Percentiles rank a stretch among this genome's conserved stretches.
Conservation (phyloP, 2,888 invertebrate species). For the Erynnis tages region DNA sequence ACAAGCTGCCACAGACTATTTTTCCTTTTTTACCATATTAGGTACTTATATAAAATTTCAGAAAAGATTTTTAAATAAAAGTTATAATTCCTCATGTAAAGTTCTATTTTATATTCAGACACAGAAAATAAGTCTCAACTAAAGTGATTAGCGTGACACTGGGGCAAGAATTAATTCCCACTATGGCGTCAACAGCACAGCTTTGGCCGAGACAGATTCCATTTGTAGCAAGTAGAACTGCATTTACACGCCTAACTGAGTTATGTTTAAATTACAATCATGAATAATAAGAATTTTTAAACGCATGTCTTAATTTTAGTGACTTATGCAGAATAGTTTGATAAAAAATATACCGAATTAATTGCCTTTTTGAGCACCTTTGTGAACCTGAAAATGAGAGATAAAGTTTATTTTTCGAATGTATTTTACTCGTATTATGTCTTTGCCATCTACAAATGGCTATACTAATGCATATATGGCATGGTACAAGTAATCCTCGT, state of each 20-base stretch:
- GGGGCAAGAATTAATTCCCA: conserved; percentile 12
- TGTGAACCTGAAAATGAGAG: too few relatives aligned
- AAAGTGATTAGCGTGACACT: conserved; percentile 13
- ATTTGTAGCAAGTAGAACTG: conserved; percentile 10
- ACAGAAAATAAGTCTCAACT: background rate
- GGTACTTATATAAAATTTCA: too few relatives aligned
- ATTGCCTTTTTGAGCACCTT: too few relatives aligned
- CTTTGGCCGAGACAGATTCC: conserved; percentile 18
- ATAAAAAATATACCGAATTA: too few relatives aligned
- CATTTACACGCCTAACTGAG: conserved; percentile 13
- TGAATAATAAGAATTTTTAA: background rate
- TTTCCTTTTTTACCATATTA: too few relatives aligned
- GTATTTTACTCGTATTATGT: too few relatives aligned
- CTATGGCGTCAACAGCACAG: conserved; percentile 7
- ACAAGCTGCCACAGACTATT: background rate
- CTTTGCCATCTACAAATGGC: too few relatives aligned
- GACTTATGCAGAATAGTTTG: too few relatives aligned
- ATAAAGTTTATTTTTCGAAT: too few relatives aligned
- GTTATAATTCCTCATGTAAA: background rate
- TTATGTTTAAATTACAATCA: conserved; percentile 12
- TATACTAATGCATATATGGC: too few relatives aligned
- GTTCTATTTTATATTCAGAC: background rate
- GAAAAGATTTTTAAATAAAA: background rate
- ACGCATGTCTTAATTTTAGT: background rate
- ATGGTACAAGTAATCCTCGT: too few relatives aligned